phyloP scores from a whole-genome alignment of 2,113 vertebrate genomes.

The Aegithalos caudatus region DNA sequence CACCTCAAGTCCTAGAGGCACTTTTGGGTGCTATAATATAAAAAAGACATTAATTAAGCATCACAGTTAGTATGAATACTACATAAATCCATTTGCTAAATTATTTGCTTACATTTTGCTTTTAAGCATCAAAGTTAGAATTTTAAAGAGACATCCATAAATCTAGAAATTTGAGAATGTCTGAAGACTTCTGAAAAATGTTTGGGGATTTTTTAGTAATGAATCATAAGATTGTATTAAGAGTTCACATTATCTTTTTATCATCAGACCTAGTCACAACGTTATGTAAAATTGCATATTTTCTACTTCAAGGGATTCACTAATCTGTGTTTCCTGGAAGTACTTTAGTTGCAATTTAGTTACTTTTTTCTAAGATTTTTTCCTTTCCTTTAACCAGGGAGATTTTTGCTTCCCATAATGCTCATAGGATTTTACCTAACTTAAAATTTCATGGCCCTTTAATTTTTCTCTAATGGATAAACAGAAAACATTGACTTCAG shows the following conservation, averaged over 20 bases:
- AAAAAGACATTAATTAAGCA: background rate
- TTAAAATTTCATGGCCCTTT: background rate
- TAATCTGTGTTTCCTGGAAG: background rate
- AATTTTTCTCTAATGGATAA: background rate
- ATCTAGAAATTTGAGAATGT: background rate
- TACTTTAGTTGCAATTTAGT: background rate
- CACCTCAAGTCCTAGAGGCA: accelerated
- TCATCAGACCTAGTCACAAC: background rate
- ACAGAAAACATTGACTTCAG: background rate
- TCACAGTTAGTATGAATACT: background rate
- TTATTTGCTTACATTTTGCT: background rate
- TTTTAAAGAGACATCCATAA: background rate
- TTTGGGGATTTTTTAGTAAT: background rate
- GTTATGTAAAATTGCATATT: background rate
- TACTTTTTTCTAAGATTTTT: background rate
- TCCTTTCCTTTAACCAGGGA: background rate
- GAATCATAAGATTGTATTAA: background rate
- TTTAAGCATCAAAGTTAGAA: background rate
- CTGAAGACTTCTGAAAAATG: background rate
- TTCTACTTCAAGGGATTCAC: background rate
- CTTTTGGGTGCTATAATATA: background rate
- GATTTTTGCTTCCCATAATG: background rate
- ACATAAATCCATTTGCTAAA: background rate
- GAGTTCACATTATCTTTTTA: background rate
- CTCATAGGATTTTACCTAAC: background rate